Evolutionary conservation across 2,888 invertebrate genomes (phyloP).

Genomic region (Chaetoderma sp.): DNA sequence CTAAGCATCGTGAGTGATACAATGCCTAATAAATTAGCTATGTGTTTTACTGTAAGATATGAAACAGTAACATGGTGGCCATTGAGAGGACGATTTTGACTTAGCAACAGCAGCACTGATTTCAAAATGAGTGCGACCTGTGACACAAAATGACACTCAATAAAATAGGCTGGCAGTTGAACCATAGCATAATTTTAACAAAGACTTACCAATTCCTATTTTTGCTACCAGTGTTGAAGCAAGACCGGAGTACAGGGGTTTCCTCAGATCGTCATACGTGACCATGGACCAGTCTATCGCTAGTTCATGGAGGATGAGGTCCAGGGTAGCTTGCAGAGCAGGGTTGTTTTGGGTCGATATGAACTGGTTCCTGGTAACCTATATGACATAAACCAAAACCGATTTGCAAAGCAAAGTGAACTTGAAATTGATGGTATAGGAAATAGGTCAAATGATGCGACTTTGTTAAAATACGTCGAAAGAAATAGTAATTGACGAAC

Average conservation of each 20-base stretch:
- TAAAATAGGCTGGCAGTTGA: too few species aligned
- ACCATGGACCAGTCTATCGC: conserved; percentile 49
- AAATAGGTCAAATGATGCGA: too few species aligned
- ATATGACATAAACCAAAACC: background rate
- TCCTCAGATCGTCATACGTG: conserved; percentile 47
- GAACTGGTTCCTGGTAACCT: background rate
- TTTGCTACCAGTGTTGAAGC: conserved; percentile 51
- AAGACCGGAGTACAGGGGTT: conserved; percentile 53
- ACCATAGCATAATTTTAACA: too few species aligned
- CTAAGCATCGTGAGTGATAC: too few species aligned
- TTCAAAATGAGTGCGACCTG: too few species aligned
- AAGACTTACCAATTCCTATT: too few species aligned
- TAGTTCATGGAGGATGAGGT: conserved; percentile 31
- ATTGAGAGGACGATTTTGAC: too few species aligned
- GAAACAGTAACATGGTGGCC: background rate
- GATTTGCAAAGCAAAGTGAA: background rate
- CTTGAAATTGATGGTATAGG: background rate
- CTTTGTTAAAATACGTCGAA: background rate
- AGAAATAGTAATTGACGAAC: too few species aligned
- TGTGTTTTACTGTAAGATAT: background rate
- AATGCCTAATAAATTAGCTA: background rate
- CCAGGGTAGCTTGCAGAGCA: conserved; percentile 2
- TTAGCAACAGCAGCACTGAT: too few species aligned
- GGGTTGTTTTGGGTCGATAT: conserved; percentile 21
- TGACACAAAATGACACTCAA: too few species aligned